phyloP scores from a whole-genome alignment of 2,797 vertebrate species.

The Halcyon badia region DNA sequence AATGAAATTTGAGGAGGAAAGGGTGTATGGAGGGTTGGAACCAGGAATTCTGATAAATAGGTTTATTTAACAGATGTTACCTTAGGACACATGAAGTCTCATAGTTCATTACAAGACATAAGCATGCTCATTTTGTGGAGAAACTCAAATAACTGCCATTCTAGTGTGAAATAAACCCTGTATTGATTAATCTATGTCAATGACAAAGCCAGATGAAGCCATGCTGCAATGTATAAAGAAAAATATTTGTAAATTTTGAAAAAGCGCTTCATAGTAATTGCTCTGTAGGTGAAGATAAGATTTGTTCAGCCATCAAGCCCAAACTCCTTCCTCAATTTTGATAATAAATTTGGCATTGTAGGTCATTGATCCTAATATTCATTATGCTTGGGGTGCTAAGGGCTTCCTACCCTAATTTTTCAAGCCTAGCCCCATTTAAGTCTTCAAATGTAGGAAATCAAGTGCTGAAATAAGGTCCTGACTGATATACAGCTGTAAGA shows the following conservation, averaged over 20 bases:
- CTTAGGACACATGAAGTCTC: not conserved
- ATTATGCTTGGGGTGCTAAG: not conserved
- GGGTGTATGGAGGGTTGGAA: not conserved
- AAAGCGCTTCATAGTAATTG: not conserved
- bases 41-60: not conserved
- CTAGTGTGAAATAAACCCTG: slow-evolving; percentile 34
- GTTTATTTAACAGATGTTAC: not conserved
- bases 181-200: slow-evolving; percentile 10
- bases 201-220: slow-evolving; percentile 20
- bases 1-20: not conserved
- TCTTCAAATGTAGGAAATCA: not conserved
- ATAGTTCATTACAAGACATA: not conserved
- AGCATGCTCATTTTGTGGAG: not conserved
- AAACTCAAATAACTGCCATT: slow-evolving; percentile 17
- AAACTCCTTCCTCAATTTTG: not conserved
- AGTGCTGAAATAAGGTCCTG: not conserved
- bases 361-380: not conserved
- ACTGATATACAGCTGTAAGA: not conserved
- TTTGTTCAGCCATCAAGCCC: not conserved
- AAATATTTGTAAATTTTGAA: slow-evolving; percentile 20
- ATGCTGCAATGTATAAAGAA: not conserved
- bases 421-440: not conserved
- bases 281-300: not conserved
- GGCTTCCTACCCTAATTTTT: not conserved
- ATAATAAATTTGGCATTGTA: not conserved